Percentiles rank a stretch among this genome's conserved stretches.
Conservation (phyloP, 1,140 invertebrate genomes). For the Prorops nasuta region DNA sequence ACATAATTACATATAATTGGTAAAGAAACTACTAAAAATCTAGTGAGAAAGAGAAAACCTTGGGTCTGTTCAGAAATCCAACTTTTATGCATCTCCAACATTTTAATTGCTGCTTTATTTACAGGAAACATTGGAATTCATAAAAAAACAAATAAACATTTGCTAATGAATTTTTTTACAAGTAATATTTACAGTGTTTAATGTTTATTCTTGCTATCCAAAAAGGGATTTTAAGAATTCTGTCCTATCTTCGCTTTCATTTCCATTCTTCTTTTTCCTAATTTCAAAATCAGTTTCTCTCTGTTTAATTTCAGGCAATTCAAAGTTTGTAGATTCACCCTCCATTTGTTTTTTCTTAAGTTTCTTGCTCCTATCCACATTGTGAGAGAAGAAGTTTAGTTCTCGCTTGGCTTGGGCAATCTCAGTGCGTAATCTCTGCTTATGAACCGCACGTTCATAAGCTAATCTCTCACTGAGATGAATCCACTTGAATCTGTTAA, state of each 20-base stretch:
- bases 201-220: too few species aligned
- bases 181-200: too few species aligned
- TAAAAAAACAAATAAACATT: too few species aligned
- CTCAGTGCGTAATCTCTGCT: constrained; percentile 83
- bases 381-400: constrained; percentile 79
- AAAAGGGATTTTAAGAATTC: constrained; percentile 58
- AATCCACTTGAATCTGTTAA: constrained; percentile 85
- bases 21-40: too few species aligned
- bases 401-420: constrained; percentile 89
- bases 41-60: too few species aligned
- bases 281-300: constrained; percentile 51
- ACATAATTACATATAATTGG: too few species aligned
- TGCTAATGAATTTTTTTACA: too few species aligned
- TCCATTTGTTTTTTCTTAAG: constrained; percentile 57
- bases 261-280: constrained; percentile 36
- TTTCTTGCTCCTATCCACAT: constrained; percentile 77
- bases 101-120: too few species aligned
- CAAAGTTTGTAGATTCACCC: constrained; percentile 28
- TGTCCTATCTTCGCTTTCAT: constrained; percentile 45
- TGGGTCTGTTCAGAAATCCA: too few species aligned
- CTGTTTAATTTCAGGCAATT: constrained; percentile 48
- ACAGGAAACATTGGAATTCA: too few species aligned
- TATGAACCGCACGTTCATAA: constrained; percentile 86
- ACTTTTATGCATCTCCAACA: too few species aligned
- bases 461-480: constrained; percentile 89